Percentiles rank a stretch among this genome's conserved stretches.
These are phyloP conservation scores for Nomada ferruginata DNA, from an alignment of 2,888 invertebrate species.

Conservation along the genomic window DNA sequence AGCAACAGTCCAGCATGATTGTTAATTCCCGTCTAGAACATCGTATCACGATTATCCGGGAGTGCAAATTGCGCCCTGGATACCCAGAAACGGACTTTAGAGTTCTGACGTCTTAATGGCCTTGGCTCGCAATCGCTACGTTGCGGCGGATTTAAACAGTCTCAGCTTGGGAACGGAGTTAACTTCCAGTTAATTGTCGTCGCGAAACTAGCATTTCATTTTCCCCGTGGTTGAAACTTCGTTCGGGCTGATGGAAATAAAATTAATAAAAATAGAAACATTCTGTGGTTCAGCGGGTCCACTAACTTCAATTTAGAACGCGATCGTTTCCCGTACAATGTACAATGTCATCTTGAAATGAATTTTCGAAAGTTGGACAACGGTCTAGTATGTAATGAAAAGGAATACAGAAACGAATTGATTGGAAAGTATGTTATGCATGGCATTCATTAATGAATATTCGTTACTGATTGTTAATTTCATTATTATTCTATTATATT, in stretches of 20 bases:
- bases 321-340: too few species aligned
- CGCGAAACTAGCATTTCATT: constrained; percentile 20
- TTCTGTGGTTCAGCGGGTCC: neutral
- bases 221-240: neutral
- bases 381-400: too few species aligned
- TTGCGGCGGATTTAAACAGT: constrained; percentile 37
- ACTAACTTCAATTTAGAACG: neutral
- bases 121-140: constrained; percentile 12
- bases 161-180: constrained; percentile 16
- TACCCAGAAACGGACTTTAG: constrained; percentile 50
- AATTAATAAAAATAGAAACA: neutral
- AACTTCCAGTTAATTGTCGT: constrained; percentile 28
- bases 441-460: too few species aligned
- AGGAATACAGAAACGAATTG: too few species aligned
- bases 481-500: too few species aligned
- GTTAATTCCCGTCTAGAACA: constrained; percentile 34
- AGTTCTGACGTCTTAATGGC: constrained; percentile 55
- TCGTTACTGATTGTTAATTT: too few species aligned
- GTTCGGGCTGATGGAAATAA: neutral
- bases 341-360: too few species aligned
- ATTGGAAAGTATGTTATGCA: too few species aligned
- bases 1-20: constrained; percentile 7
- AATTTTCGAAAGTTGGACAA: too few species aligned
- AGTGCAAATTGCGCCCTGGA: constrained; percentile 38
- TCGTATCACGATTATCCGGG: constrained; percentile 41